Evolutionary conservation across 2,113 vertebrate species (phyloP), one percentile per base, ranked within the genome.

Genomic region (Sapayoa aenigma): DNA sequence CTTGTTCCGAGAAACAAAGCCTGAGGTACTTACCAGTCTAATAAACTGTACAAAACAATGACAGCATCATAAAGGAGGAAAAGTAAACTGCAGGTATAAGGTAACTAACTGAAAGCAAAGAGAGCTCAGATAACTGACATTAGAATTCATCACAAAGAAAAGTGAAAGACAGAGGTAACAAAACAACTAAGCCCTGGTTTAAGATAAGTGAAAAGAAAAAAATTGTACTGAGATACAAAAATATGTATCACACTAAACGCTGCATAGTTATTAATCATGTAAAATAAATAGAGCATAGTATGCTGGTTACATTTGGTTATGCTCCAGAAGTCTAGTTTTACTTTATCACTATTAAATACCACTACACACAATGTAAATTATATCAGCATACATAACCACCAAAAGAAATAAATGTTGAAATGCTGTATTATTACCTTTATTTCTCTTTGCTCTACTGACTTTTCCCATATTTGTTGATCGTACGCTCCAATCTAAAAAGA

Each of bases 391-490:
- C 52, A 78, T 13, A 42, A 71, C 23, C 35, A 80, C 12, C 8
- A 59, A 41, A 60, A 62, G n/a, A 42, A 62, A 63, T 20, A 49
- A n/a, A 31, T 2, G 6, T 31, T 81, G 22, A 72, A 92, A 66
- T 33, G 39, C 22, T 69, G 2, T n/a, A 82, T 78, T 71, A 53
- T 84, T 97, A 99, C 99, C 99, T 99, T 99, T 94, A 99, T 99
- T 98, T 99, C 99, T 98, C 99, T 98, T 97, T 99, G 99, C 94
- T 99, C 99, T 97, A 99, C 99, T 66, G 99, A 99, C 97, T 99
- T 99, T 98, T 99, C 99, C 99, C 99, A 99, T 98, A 99, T 99
- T 98, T 99, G 99, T 95, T 99, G 99, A 97, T 99, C 99, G 86
- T 99, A 99, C n/a, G 99, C 99, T 74, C 99, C 99, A 93, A 99